Evolutionary conservation across 37 sponge, comb jelly and placozoan genomes (phyloP).

Genomic region (Beroe forskalii): DNA sequence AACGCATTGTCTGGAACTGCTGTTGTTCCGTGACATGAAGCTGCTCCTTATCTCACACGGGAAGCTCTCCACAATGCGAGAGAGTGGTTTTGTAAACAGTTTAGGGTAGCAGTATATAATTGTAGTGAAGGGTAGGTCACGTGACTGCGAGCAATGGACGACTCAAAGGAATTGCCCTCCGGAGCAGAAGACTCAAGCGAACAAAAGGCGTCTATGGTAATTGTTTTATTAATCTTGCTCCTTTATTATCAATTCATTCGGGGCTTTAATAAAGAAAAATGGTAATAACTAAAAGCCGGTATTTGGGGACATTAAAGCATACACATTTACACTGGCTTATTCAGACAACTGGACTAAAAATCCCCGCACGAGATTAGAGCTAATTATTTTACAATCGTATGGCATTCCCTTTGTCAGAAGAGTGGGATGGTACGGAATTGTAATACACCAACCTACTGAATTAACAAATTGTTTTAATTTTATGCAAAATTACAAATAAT

Average conservation of each 20-base stretch:
- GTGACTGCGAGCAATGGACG: too few relatives aligned
- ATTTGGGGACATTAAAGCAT: not conserved
- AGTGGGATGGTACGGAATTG: not conserved
- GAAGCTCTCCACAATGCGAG: too few relatives aligned
- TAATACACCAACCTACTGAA: not conserved
- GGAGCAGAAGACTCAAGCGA: constrained; percentile 13
- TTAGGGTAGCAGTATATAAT: too few relatives aligned
- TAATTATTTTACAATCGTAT: constrained; percentile 43
- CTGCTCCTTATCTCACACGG: too few relatives aligned
- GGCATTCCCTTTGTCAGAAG: constrained; percentile 37
- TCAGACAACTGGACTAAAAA: constrained; percentile 50
- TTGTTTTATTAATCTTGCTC: constrained; percentile 52
- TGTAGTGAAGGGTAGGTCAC: not conserved
- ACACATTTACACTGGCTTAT: constrained; percentile 34
- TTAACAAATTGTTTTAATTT: constrained; percentile 58
- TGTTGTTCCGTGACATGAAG: too few relatives aligned
- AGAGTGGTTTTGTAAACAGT: too few relatives aligned
- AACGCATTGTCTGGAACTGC: too few relatives aligned
- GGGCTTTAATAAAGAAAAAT: constrained; percentile 55
- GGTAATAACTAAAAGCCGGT: constrained; percentile 20
- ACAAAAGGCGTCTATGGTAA: constrained; percentile 59
- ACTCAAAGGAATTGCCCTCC: constrained; percentile 11
- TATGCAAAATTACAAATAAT: constrained; percentile 32
- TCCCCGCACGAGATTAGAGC: constrained; percentile 29
- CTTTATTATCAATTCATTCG: constrained; percentile 46